Evolutionary conservation across 2,888 invertebrate genomes (phyloP), one percentile per base, ranked within the genome.

Genomic region (Acleris sparsana): DNA sequence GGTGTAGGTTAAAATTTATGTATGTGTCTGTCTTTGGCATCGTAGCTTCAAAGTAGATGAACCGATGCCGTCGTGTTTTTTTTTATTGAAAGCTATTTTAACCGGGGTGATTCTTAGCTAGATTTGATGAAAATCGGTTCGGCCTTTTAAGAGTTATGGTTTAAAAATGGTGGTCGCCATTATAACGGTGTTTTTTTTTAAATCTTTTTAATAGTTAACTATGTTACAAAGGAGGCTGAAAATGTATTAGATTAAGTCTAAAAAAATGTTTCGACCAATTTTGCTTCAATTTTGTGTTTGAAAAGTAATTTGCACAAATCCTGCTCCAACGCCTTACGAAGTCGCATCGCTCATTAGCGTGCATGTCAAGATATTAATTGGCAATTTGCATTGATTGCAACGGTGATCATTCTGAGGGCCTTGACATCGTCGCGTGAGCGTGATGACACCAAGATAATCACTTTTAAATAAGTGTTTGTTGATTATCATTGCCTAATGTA

Each of bases 381-480:
- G 69, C 78, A 76, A 83, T 86, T 85, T 83, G 79, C 82, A 84
- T 84, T 79, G 77, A 82, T 84, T 76, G 78, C 75, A 60, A 61
- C 71, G 44, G 55, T 51, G 58, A 46, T 67, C 65, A 65, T 61
- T 46, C 61, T 44, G 20, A 66, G 72, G 67, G 68, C 75, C 75
- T 75, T 72, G 72, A 70, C 71, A 68, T 46, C 69, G 53, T 53
- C 60, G 53, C 61, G 63, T 71, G 71, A 67, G 44, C 58, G 53
- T 71, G 71, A 64, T 68, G 46, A 63, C 58, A 49, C 49, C 39
- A 29, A 68, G 68, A 71, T 72, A 68, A 70, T 70, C 63, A 56
- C 64, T 61, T 46, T 46, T 43, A 62, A 66, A 62, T 48, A 53
- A 58, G 56, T 53, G 29, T 52, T 58, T 53, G 11, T 59, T 49